Evolutionary conservation across 2,888 invertebrate species (phyloP), one percentile per base, ranked within the genome.

Genomic region (Siphlonurus alternatus): DNA sequence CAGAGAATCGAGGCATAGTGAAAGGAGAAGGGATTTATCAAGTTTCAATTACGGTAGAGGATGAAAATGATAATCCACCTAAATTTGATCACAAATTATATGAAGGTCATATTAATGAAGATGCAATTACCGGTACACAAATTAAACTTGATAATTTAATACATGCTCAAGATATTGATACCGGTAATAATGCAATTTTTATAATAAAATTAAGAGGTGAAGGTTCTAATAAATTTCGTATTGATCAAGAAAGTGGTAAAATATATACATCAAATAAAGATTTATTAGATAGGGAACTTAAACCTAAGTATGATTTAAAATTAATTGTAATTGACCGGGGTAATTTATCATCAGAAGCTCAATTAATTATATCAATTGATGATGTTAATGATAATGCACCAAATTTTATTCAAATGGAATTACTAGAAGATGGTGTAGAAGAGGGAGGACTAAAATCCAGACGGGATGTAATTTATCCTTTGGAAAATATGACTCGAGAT

Each of bases 61-160:
- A 93, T 72, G 89, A 89, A 66, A 93, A 93, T 71, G 93, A 93
- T 71, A 92, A 92, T 71, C 81, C 90, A 2, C 94, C 95, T 0
- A 75, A 83, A 65, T 94, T 95, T 73, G 85, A 86, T 68, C 76
- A 81, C 15, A 72, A 80, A 1, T 74, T 78, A 1, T 94, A 92
- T 72, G 87, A 89, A 70, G 90, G 91, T 1, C 79, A 81, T 66
- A 85, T 95, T 19, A 76, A 78, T 59, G 94, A 95, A 76, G 92
- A 94, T 74, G 84, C 88, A 25, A 77, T 78, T 10, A 76, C 79
- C 53, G 85, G 85, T 5, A 85, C 86, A 0, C 85, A 87, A 73
- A 83, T 92, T 1, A 81, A 81, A 67, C 77, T 89, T 74, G 82
- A 83, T 65, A 22, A n/a, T n/a, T n/a, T 22, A n/a, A 22, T 56